Evolutionary conservation across 1,140 invertebrate genomes (phyloP), one percentile per base, ranked within the genome.

Genomic region (Spodoptera frugiperda): DNA sequence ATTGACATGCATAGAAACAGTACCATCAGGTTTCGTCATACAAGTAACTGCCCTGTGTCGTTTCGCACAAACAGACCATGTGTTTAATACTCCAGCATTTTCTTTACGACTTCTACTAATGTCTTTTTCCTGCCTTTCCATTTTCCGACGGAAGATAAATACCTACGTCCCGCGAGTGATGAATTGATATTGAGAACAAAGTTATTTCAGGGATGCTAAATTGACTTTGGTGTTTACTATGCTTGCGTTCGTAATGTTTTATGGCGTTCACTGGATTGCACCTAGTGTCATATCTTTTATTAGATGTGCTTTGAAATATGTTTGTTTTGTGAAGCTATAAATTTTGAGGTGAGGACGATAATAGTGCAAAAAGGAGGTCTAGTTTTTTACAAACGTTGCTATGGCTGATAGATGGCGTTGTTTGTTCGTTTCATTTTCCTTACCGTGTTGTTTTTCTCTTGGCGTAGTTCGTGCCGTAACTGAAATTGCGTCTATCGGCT

Each of bases 181-280:
- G 63, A 67, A 67, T 67, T 67, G 44, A 25, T 67, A 44, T 67
- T 48, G 44, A 46, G 44, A 63, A 63, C 39, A 46, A 63, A 67
- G 44, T 67, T 67, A 48, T 67, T 67, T 67, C 63, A 49, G 61
- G 61, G 44, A 65, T 49, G 44, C 44, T n/a, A 25, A 67, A 65
- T 65, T 65, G 44, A 48, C 63, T 67, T 49, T 48, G 15, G 11
- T 67, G 63, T 67, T 67, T 67, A 67, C 63, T 67, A 67, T 67
- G 19, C 44, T 67, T 48, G 17, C 39, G 39, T 67, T 49, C 10
- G 19, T 67, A 67, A 49, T 25, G 19, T 67, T 67, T 67, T 67
- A 67, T 25, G 44, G 33, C 59, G 9, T 8, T 61, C 10, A 21
- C 54, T 63, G n/a, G 19, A 63, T 63, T 44, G 59, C 59, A 63